Base-by-base conservation (phyloP, 2,113 vertebrate genomes). In the Scortum barcoo region DNA sequence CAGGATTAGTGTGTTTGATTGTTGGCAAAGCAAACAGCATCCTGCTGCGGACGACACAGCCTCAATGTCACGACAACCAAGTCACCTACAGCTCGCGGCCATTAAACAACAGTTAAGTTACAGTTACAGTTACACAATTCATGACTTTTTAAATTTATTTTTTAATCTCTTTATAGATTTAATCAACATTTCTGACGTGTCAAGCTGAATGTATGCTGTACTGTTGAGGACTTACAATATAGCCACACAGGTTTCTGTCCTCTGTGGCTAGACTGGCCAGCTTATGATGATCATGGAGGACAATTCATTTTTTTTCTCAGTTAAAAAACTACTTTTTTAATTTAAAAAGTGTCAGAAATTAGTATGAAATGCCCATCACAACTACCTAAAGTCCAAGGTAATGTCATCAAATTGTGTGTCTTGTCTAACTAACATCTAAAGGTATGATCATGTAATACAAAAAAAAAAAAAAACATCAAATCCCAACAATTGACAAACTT, bases 1-100 rank as follows among this genome's bases (percentile, higher is more conserved):
- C 72, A 88, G 87, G 91, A 93, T 93, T 92, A 93, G 88, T 84
- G 72, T 80, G 86, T 82, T 74, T 36, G 68, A 61, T 51, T 90
- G 90, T 92, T 93, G 92, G 86, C 89, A 92, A 93, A 93, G 88
- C 89, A 94, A 92, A 88, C 85, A 85, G 79, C 14, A 30, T 82
- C 61, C 46, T 44, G 72, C 73, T 10, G 75, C 76, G 75, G 68
- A 70, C 68, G 78, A 83, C 48, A 78, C 24, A 54, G 56, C 48
- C 40, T 87, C 72, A 91, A 92, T 79, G 88, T 88, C 91, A 92
- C 70, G 8, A 76, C 75, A 69, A 84, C 75, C 57, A 58, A 88
- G 70, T 89, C 86, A 91, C 88, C 72, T 84, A 67, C 24, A 88
- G 78, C 62, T 69, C 1, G 16, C 67, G 68, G 78, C 30, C 72